Evolutionary conservation across 2,797 vertebrate genomes (phyloP).

Genomic region (Schizothorax lantsangensis): DNA sequence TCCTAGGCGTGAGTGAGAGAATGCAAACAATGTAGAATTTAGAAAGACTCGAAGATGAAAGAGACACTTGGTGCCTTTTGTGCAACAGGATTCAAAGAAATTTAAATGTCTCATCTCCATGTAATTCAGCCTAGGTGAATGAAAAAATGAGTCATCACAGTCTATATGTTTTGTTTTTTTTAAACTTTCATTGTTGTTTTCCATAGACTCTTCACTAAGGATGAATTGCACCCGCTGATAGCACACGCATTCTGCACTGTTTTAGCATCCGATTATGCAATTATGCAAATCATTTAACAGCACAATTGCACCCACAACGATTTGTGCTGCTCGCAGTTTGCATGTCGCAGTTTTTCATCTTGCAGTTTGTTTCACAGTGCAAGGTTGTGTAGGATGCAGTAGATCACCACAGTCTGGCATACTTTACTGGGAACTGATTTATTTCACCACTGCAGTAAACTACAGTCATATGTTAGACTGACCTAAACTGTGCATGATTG

Average conservation of each 20-base stretch:
- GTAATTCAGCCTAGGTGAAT: background rate
- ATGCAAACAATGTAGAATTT: background rate
- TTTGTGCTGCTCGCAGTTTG: background rate
- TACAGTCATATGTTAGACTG: background rate
- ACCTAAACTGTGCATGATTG: background rate
- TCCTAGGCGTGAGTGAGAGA: background rate
- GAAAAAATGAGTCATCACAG: background rate
- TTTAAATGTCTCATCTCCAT: background rate
- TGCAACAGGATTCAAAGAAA: background rate
- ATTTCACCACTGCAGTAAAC: background rate
- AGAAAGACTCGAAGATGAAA: background rate
- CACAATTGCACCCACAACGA: background rate
- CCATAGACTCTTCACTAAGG: background rate
- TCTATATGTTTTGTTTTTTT: background rate
- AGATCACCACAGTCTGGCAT: background rate
- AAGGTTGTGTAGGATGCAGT: background rate
- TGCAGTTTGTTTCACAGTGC: background rate
- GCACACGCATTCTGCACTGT: background rate
- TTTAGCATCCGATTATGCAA: background rate
- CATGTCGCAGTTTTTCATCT: background rate
- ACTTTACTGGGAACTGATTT: background rate
- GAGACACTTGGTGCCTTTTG: background rate
- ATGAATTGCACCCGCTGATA: background rate
- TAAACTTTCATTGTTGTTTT: background rate
- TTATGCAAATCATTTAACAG: background rate